Evolutionary conservation across 2,888 invertebrate species (phyloP), one percentile per base, ranked within the genome.

Genomic region (Gastrophysa polygoni): DNA sequence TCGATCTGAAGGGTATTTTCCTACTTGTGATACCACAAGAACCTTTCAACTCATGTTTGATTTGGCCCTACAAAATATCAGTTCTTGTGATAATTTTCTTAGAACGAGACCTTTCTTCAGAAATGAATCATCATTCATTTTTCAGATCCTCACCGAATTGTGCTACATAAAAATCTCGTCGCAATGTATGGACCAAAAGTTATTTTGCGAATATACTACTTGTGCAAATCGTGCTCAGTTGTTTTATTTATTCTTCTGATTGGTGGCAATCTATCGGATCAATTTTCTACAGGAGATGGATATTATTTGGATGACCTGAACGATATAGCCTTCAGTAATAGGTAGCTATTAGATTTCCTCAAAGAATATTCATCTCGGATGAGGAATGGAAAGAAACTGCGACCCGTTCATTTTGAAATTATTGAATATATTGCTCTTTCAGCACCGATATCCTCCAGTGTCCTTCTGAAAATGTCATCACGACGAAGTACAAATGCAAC

Each of bases 391-490:
- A n/a, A n/a, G n/a, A n/a, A n/a, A n/a, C n/a, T n/a, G n/a, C n/a
- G n/a, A n/a, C n/a, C n/a, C n/a, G n/a, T n/a, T 50, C 10, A 29
- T 49, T 21, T 1, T 49, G 16, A 8, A 49, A 8, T 21, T 17
- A 3, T 3, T 48, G 10, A 21, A 14, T 10, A 28, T n/a, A n/a
- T n/a, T n/a, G n/a, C n/a, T n/a, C n/a, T 74, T 76, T 59, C 72
- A 80, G 80, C 29, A 69, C 78, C 3, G 79, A 79, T 59, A 77
- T 76, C 10, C 75, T 84, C 34, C 79, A 83, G 67, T 89, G 89
- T 74, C 89, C 89, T 1, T 86, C 88, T 1, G 84, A 84, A 50
- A 85, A 85, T 64, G 82, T 89, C 47, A 85, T 89, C 65, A 85
- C 86, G 16, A 83, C 86, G 0, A 81, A 85, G 2, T 88, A 88